Evolutionary conservation across 2,888 invertebrate species (phyloP), one percentile per base, ranked within the genome.

Genomic region (Malachius bipustulatus): DNA sequence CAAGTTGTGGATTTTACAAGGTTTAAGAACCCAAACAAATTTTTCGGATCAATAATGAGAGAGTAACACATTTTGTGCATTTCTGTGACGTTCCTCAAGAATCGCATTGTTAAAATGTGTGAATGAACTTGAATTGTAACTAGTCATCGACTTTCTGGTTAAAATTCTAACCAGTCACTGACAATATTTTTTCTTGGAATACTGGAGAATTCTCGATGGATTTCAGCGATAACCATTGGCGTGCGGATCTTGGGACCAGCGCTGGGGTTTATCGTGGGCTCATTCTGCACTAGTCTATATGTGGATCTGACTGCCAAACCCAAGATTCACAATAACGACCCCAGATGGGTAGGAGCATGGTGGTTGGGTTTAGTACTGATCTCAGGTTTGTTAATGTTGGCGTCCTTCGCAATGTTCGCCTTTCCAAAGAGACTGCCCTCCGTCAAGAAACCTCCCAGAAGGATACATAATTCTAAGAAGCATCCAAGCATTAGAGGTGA

Each of bases 271-370:
- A 79, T 90, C 37, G 73, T 91, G 15, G 90, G 90, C 16, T 88
- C 89, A 2, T 65, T 89, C 26, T 90, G 90, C 62, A 89, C 90
- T 1, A 75, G 83, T 50, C 71, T 89, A 45, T 89, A 89, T 62
- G 88, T 85, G 26, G 77, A 89, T 61, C 75, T 89, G 12, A 69
- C 80, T 2, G 63, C 67, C 8, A 72, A 77, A 57, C 82, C 84
- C 1, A 77, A 77, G 44, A 82, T 83, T 51, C 76, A 77, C 46
- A 76, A 80, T 33, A 74, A 73, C 26, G 87, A 90, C 65, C 84
- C 87, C 3, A 70, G 82, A 61, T 94, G 91, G 90, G 83, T 94
- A 31, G 93, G 94, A 32, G 94, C 94, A 29, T 96, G 94, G 94
- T 96, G 94, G 94, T 68, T 96, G 39, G 82, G 88, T 30, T 71